Conservation (phyloP, 2,797 vertebrate species). For the Strix occidentalis region DNA sequence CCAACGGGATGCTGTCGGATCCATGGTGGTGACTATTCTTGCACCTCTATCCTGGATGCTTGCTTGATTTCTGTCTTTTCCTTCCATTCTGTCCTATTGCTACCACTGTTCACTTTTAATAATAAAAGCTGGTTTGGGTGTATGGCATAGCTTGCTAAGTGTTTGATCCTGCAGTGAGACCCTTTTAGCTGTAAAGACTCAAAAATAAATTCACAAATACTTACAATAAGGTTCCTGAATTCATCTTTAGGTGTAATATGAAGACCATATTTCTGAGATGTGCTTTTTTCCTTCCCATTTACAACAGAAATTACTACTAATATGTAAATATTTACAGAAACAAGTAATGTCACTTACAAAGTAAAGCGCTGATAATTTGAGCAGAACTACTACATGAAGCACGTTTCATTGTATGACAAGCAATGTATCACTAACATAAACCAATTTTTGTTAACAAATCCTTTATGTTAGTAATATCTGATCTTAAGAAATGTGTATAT, state of each 20-base stretch:
- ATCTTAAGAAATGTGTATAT: background rate
- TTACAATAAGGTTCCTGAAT: background rate
- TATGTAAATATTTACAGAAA: background rate
- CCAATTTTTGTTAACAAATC: background rate
- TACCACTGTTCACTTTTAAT: too few species aligned
- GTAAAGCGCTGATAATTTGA: background rate
- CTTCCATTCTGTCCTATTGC: too few species aligned
- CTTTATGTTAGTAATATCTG: background rate
- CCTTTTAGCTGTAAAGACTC: background rate
- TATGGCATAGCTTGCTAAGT: background rate
- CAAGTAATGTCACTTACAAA: background rate
- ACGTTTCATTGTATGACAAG: background rate
- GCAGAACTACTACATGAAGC: background rate
- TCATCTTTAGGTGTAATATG: background rate
- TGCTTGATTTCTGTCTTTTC: too few species aligned
- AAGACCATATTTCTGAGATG: background rate
- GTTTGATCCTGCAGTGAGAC: background rate
- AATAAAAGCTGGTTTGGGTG: too few species aligned
- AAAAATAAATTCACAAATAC: background rate
- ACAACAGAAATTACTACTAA: background rate
- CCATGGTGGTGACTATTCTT: too few species aligned
- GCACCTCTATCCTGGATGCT: too few species aligned
- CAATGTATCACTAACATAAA: background rate
- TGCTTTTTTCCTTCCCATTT: background rate
- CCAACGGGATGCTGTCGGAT: too few species aligned